A percentile compares a stretch with the other conserved stretches of the same genome.
Evolutionary conservation across 2,888 invertebrate genomes (phyloP).

Genomic region (Eledona agricola): DNA sequence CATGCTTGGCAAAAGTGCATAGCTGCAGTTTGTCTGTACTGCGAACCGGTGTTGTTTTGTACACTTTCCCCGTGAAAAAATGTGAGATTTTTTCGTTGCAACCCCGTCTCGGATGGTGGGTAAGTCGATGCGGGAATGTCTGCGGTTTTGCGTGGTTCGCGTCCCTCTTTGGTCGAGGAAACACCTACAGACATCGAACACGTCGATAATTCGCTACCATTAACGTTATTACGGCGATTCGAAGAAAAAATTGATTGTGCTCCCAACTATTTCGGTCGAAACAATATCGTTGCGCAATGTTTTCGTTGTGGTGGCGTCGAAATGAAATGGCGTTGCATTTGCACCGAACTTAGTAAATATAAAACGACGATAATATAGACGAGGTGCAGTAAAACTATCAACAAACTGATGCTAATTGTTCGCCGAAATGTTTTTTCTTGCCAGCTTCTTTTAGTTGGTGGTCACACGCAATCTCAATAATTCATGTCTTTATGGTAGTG

Average conservation of each 20-base stretch:
- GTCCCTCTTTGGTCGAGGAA: too few relatives aligned
- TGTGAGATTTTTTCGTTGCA: constrained; percentile 3
- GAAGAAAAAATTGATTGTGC: constrained; percentile 15
- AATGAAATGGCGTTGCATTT: constrained; percentile 16
- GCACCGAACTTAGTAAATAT: constrained; percentile 18
- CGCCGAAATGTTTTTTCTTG: too few relatives aligned
- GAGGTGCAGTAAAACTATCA: constrained; percentile 12
- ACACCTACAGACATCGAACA: too few relatives aligned
- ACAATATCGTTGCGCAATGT: constrained; percentile 22
- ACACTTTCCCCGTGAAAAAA: constrained; percentile 34
- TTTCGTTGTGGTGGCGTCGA: constrained; percentile 1
- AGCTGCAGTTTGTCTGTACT: constrained; percentile 48
- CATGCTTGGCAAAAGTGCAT: constrained; percentile 47
- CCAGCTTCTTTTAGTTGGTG: too few relatives aligned
- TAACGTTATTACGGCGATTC: constrained; percentile 1
- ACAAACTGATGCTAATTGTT: too few relatives aligned
- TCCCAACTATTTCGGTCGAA: neutral
- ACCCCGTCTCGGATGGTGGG: neutral
- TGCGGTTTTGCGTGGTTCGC: constrained; percentile 2
- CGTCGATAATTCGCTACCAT: constrained; percentile 13
- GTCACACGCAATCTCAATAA: too few relatives aligned
- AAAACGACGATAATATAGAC: constrained; percentile 18
- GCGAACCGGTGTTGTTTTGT: constrained; percentile 41
- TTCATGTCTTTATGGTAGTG: too few relatives aligned
- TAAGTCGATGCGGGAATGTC: constrained; percentile 7